Percentiles rank a stretch among this genome's conserved stretches.
These are phyloP conservation scores for Bambusicola thoracicus DNA, from an alignment of 2,113 vertebrate species.

Conservation along the genomic window DNA sequence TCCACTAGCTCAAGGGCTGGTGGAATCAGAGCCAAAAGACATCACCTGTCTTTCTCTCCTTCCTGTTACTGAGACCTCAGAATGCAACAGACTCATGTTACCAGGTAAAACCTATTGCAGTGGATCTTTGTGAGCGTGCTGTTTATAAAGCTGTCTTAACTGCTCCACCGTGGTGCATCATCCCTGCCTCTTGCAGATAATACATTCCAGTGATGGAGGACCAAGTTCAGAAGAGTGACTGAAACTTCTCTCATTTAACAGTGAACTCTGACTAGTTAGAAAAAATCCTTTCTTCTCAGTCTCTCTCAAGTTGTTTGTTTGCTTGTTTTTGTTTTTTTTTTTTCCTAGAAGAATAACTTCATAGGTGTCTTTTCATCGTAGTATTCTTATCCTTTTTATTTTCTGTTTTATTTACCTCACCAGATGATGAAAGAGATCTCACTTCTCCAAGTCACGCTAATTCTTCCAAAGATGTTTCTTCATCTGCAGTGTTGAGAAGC, in stretches of 20 bases:
- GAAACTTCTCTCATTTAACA: background rate
- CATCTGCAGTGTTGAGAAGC: slow-evolving; percentile 83
- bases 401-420: slow-evolving; percentile 40
- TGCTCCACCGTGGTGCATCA: background rate
- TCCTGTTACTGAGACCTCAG: slow-evolving; percentile 84
- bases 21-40: slow-evolving; percentile 89
- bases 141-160: background rate
- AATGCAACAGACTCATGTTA: slow-evolving; percentile 91
- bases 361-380: background rate
- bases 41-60: slow-evolving; percentile 89
- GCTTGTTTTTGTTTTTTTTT: background rate
- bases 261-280: background rate
- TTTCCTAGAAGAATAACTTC: background rate
- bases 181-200: background rate
- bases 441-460: slow-evolving; percentile 72
- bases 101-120: slow-evolving; percentile 81
- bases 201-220: background rate
- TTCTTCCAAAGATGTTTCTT: slow-evolving; percentile 80
- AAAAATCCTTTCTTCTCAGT: background rate
- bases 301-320: background rate
- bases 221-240: background rate
- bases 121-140: background rate
- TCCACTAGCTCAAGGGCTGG: slow-evolving; percentile 91
- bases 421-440: slow-evolving; percentile 78
- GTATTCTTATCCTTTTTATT: background rate